Conservation (phyloP, 2,113 vertebrate species). For the Caranx ignobilis region DNA sequence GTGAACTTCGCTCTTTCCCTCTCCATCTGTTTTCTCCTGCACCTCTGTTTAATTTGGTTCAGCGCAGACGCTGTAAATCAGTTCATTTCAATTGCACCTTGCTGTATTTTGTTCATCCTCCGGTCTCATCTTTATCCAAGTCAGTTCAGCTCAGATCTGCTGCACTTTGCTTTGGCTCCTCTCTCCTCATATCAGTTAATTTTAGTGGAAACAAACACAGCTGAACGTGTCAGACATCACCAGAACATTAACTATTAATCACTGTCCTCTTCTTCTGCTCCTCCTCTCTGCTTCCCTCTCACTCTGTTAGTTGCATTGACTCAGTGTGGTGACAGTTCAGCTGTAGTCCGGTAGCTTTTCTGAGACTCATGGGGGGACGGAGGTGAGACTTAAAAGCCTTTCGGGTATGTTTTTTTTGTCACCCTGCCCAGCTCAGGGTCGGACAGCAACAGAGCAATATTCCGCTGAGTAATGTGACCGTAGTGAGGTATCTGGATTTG, state of each 20-base stretch:
- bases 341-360: slow-evolving; percentile 75
- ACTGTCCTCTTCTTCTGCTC: slow-evolving; percentile 4
- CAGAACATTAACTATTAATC: slow-evolving; percentile 19
- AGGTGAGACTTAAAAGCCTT: slow-evolving; percentile 69
- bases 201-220: background rate
- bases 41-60: slow-evolving; percentile 52
- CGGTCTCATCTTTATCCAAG: slow-evolving; percentile 5
- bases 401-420: slow-evolving; percentile 81
- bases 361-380: slow-evolving; percentile 52
- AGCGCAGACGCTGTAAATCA: slow-evolving; percentile 42
- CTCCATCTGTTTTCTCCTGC: slow-evolving; percentile 42
- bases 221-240: slow-evolving; percentile 8
- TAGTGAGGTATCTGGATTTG: slow-evolving; percentile 59
- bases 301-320: slow-evolving; percentile 49
- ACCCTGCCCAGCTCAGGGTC: slow-evolving; percentile 63
- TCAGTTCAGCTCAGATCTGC: slow-evolving; percentile 1
- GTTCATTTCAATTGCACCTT: slow-evolving; percentile 33
- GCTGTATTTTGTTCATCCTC: slow-evolving; percentile 1
- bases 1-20: slow-evolving; percentile 38
- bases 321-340: slow-evolving; percentile 68
- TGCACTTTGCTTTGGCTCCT: slow-evolving; percentile 5
- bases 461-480: slow-evolving; percentile 68
- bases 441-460: slow-evolving; percentile 53
- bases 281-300: slow-evolving; percentile 10
- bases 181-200: background rate